phyloP scores from a whole-genome alignment of 2,113 vertebrate species.

The Bettongia penicillata region DNA sequence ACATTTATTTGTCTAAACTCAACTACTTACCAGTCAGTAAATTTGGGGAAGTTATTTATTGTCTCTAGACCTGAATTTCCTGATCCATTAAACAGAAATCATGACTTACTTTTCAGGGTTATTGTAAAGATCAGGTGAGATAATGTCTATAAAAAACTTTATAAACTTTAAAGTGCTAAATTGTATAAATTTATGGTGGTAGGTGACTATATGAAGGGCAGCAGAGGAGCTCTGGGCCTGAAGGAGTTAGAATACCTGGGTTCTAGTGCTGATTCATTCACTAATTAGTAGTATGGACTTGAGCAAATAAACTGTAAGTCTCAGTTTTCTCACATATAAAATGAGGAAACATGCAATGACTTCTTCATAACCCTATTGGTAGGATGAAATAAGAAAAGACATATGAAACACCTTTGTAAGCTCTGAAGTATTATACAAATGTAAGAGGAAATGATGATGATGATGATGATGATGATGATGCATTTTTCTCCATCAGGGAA shows the following conservation, averaged over 20 bases:
- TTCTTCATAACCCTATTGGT: neutral
- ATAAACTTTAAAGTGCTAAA: neutral
- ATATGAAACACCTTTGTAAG: neutral
- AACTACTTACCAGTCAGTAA: neutral
- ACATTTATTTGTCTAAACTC: neutral
- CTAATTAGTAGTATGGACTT: neutral
- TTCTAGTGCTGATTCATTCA: neutral
- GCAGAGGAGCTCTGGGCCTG: neutral
- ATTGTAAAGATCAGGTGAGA: neutral
- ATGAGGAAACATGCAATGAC: neutral
- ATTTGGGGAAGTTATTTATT: neutral
- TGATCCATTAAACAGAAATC: neutral
- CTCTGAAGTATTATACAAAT: neutral
- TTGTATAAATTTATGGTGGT: too few relatives aligned
- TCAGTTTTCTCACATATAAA: neutral
- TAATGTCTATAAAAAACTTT: neutral
- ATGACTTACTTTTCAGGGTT: neutral
- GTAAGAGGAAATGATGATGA: neutral
- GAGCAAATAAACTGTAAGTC: neutral
- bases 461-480: neutral
- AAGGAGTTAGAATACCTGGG: neutral
- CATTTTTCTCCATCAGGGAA: neutral
- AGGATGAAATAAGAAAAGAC: neutral
- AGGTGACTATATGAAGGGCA: neutral
- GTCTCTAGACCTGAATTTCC: neutral